Evolutionary conservation across 2,888 invertebrate species (phyloP), one percentile per base, ranked within the genome.

Genomic region (Campoplex nolae): DNA sequence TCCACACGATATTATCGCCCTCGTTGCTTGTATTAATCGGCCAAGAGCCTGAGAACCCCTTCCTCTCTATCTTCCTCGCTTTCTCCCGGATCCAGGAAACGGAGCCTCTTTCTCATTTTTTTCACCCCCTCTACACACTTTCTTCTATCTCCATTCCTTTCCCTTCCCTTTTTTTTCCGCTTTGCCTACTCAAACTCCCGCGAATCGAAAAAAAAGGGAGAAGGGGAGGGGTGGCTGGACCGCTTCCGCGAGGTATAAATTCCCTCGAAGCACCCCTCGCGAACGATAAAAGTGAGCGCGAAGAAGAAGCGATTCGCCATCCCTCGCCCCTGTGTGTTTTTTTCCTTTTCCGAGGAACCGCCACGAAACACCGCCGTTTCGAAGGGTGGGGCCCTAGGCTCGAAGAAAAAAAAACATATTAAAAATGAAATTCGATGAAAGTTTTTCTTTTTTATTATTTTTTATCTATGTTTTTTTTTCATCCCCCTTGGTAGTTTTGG

Each of bases 1-100:
- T 91, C 90, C 88, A 83, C 86, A 88, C 91, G 90, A 91, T 91
- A 91, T 91, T 90, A 91, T 91, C 91, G 88, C 90, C 77, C 83
- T 88, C 89, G 89, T 88, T 88, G 90, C 81, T 86, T 89, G 88
- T 90, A 90, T 91, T 91, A 91, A 91, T 91, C 91, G 91, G 86
- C 88, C 82, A 82, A 89, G 88, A 89, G 87, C 80, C 71, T 73
- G 83, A 85, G 74, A 68, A 23, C 67, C 28, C 18, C 56, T 58
- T 62, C 58, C 82, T 54, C 38, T 58, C 71, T 56, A 45, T 58
- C 54, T 68, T n/a, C 13, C 62, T 62, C 13, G 32, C 62, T 62
- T 62, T 32, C 62, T 62, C 62, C 54, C 0, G 8, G 18, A 51
- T 81, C 73, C 58, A 71, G 80, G 28, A 71, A 65, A 65, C 80